phyloP scores from a whole-genome alignment of 2,888 invertebrate species.

The Lamellibrachia columna region DNA sequence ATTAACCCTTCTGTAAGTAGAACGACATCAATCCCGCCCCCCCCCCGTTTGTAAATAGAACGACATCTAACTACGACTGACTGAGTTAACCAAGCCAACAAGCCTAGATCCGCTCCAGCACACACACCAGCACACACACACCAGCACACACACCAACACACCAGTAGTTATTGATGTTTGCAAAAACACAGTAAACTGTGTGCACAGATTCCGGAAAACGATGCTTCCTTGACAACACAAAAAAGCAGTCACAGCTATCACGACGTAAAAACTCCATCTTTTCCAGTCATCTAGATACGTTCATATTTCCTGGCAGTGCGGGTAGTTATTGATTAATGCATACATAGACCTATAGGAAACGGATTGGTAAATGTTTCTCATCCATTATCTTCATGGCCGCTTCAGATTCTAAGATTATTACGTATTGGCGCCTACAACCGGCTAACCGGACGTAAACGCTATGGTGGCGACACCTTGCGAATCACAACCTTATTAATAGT shows the following conservation, averaged over 20 bases:
- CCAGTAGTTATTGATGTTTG: neutral
- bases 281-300: neutral
- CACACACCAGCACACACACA: neutral
- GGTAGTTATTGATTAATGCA: neutral
- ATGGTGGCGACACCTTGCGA: neutral
- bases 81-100: no score
- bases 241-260: neutral
- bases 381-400: neutral
- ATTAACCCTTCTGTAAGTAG: no score
- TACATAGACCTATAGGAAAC: no score
- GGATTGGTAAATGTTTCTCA: neutral
- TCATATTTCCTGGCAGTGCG: neutral
- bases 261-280: neutral
- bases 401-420: neutral
- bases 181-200: neutral
- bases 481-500: no score
- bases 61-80: no score
- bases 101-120: no score
- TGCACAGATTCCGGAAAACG: neutral
- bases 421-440: neutral
- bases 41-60: no score
- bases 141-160: neutral
- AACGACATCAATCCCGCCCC: no score
- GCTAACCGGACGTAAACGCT: neutral
- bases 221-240: neutral